These are phyloP conservation scores for Pteronotus mesoamericanus DNA, from an alignment of 2,797 vertebrate genomes.

Conservation along the genomic window DNA sequence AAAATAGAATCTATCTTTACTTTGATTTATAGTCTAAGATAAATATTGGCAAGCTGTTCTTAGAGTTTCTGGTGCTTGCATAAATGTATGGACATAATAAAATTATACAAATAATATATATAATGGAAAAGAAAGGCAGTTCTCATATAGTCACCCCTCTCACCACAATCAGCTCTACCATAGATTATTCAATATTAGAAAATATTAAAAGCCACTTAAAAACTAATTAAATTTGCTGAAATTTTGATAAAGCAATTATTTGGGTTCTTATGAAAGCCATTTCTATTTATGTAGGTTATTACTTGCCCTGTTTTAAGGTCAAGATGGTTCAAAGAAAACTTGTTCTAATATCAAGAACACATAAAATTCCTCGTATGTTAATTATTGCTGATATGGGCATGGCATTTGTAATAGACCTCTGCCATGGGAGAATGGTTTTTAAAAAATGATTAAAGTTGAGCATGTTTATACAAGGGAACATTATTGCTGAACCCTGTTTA, in stretches of 20 bases:
- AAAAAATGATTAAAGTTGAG: conserved; percentile 58
- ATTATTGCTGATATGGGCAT: conserved; percentile 46
- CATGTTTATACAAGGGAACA: conserved; percentile 43
- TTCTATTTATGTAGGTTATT: conserved; percentile 21
- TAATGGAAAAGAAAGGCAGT: not conserved
- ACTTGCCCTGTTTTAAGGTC: conserved; percentile 43
- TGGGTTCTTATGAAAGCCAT: not conserved
- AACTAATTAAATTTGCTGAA: conserved; percentile 35
- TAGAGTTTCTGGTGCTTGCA: not conserved
- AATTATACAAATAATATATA: not conserved
- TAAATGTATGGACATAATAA: not conserved
- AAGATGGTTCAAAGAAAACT: conserved; percentile 45
- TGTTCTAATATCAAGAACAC: conserved; percentile 50
- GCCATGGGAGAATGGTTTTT: conserved; percentile 48
- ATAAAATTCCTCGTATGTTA: conserved; percentile 29
- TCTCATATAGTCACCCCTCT: not conserved
- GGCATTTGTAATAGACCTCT: conserved; percentile 49
- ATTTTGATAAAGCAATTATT: conserved; percentile 8
- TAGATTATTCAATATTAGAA: conserved; percentile 25
- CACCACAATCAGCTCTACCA: not conserved
- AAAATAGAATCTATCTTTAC: conserved; percentile 29
- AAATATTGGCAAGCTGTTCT: not conserved
- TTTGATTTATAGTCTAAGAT: not conserved
- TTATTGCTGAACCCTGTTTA: conserved; percentile 59
- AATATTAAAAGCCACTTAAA: conserved; percentile 27